These are phyloP conservation scores for Holothuria leucospilota DNA, from an alignment of 53 echinoderm and acorn worm species.

Conservation along the genomic window DNA sequence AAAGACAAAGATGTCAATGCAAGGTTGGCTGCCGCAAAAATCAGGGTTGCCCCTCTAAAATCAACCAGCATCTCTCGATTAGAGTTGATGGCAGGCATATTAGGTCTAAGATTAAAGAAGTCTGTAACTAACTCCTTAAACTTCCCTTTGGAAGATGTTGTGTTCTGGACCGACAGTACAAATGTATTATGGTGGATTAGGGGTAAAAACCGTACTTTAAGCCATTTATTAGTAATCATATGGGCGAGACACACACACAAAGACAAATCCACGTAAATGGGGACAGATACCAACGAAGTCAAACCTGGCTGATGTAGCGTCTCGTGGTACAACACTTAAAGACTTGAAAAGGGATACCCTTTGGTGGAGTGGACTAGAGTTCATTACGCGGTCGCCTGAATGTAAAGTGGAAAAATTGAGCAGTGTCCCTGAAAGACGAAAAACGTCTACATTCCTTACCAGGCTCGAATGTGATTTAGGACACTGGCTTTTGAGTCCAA, in stretches of 20 bases:
- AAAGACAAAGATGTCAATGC: neutral
- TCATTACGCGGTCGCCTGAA: too few relatives aligned
- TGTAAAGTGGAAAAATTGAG: too few relatives aligned
- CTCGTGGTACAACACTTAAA: too few relatives aligned
- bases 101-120: constrained; percentile 30
- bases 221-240: constrained; percentile 67
- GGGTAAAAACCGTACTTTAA: constrained; percentile 56
- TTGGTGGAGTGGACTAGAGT: too few relatives aligned
- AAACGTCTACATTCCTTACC: too few relatives aligned
- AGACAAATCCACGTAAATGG: constrained; percentile 57
- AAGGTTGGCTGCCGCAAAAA: constrained; percentile 26
- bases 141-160: too few relatives aligned
- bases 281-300: constrained; percentile 21
- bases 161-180: constrained; percentile 48
- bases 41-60: constrained; percentile 46
- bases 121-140: neutral
- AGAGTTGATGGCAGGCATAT: constrained; percentile 40
- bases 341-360: too few relatives aligned
- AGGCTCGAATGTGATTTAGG: too few relatives aligned
- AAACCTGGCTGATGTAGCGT: too few relatives aligned
- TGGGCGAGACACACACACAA: constrained; percentile 60
- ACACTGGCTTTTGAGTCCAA: too few relatives aligned
- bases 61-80: constrained; percentile 37
- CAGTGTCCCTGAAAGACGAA: too few relatives aligned
- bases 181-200: constrained; percentile 71